phyloP scores from a whole-genome alignment of 1,140 invertebrate species.

The Orchestia grillus region DNA sequence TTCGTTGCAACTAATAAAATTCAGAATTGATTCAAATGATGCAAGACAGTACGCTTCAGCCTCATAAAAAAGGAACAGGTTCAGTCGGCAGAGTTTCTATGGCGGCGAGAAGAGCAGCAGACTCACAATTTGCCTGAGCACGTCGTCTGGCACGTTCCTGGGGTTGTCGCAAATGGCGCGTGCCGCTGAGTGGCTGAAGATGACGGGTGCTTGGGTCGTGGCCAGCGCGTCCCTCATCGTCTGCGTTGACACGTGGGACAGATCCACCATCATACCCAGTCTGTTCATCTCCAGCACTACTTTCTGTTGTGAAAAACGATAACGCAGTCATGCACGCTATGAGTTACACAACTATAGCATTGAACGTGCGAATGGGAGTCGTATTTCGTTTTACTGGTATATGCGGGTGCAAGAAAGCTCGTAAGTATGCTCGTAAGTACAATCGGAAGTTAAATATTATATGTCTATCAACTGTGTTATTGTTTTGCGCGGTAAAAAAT shows the following conservation, averaged over 20 bases:
- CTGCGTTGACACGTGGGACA: slow-evolving; percentile 71
- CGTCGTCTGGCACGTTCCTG: slow-evolving; percentile 72
- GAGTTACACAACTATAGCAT: not conserved
- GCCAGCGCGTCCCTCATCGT: slow-evolving; percentile 71
- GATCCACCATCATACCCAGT: slow-evolving; percentile 73
- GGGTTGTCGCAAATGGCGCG: slow-evolving; percentile 70
- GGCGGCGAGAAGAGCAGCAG: not conserved
- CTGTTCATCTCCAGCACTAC: slow-evolving; percentile 73
- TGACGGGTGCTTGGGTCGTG: slow-evolving; percentile 71
- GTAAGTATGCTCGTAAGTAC: too few relatives aligned
- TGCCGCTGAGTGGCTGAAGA: slow-evolving; percentile 72
- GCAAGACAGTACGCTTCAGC: too few relatives aligned
- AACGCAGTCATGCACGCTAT: too few relatives aligned
- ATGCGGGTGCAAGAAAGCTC: not conserved
- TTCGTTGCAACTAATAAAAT: too few relatives aligned
- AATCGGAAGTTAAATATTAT: too few relatives aligned
- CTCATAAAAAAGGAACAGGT: too few relatives aligned
- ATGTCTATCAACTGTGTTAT: too few relatives aligned
- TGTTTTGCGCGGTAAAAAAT: too few relatives aligned
- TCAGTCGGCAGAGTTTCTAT: too few relatives aligned
- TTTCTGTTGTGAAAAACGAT: not conserved
- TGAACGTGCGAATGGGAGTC: not conserved
- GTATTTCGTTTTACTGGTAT: slow-evolving; percentile 17
- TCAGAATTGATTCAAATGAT: too few relatives aligned
- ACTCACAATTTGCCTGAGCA: slow-evolving; percentile 70